A percentile compares a stretch with the other conserved stretches of the same genome.
phyloP scores from a whole-genome alignment of 2,113 vertebrate species.

The Capra hircus region DNA sequence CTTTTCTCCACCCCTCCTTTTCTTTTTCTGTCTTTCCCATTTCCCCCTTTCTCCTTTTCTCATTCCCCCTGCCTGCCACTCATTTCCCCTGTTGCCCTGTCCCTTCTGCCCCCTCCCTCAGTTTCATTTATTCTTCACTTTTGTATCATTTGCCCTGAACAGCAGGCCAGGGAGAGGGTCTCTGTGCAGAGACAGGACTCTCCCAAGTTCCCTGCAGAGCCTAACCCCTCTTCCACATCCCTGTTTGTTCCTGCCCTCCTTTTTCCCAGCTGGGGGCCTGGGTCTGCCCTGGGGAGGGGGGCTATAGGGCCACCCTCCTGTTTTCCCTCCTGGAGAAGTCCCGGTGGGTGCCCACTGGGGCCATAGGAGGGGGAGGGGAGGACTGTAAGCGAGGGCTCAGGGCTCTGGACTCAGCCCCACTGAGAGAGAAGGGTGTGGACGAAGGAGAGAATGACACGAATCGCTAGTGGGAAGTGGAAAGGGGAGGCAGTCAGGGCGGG shows the following conservation, averaged over 20 bases:
- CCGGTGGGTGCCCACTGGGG: background rate
- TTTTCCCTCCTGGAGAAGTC: conserved; percentile 45
- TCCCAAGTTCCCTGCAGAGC: conserved; percentile 20
- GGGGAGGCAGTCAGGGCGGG: background rate
- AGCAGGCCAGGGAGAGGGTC: background rate
- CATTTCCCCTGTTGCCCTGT: conserved; percentile 64
- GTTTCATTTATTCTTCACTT: conserved; percentile 73
- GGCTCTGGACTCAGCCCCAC: conserved; percentile 17
- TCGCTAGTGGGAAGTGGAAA: background rate
- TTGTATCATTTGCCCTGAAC: conserved; percentile 78
- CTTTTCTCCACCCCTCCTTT: background rate
- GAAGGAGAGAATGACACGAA: background rate
- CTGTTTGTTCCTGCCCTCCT: background rate
- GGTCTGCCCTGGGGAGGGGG: background rate
- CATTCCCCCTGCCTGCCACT: conserved; percentile 44
- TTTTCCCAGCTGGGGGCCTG: background rate
- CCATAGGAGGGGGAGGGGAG: conserved; percentile 58
- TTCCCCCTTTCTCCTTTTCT: background rate
- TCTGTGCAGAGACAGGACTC: background rate
- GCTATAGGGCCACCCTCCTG: background rate
- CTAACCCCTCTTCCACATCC: background rate
- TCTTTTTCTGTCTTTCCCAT: background rate
- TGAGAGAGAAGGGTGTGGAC: conserved; percentile 60
- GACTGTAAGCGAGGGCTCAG: conserved; percentile 13
- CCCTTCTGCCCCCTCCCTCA: conserved; percentile 60